Base-by-base conservation (phyloP, 2,888 invertebrate genomes). In the Troglohyphantes excavatus region DNA sequence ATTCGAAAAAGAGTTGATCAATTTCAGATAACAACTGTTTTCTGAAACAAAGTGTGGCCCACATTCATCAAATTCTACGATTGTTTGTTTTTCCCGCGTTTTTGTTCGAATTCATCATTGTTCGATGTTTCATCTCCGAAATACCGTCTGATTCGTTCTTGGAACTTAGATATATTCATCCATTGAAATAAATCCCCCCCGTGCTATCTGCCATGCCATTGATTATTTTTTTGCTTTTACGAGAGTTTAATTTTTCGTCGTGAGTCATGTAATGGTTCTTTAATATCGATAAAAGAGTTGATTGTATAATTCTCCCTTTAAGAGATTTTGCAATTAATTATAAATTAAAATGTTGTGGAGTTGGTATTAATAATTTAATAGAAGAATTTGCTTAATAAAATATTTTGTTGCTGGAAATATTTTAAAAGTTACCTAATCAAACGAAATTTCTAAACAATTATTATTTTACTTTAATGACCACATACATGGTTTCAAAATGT, bases 11-110 rank as follows among this genome's bases (percentile, higher is more conserved):
- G 39, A 21, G 78, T 65, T 78, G 78, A 78, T 78, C 65, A 53
- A 53, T 78, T 78, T 63, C 26, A 33, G 78, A 78, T 78, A 65
- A 63, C 29, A 65, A 78, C 43, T 26, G 2, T 61, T 65, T 78
- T 65, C 43, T 33, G 43, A 43, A 63, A 78, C 78, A 78, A 78
- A 39, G n/a, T 21, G n/a, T 0, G 19, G 21, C 6, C 9, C 65
- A 23, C 43, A 78, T 78, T 78, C 65, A 78, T 78, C 65, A 43
- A 61, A 19, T 5, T 59, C 39, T 43, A 29, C 33, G 19, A 68
- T 78, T 78, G 76, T 76, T 73, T 27, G 13, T 39, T 76, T 76
- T 11, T 39, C 63, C 78, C 43, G 43, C 26, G 26, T 68, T 65
- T 65, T 65, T 19, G 68, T 26, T 43, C 43, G 63, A 43, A 78